phyloP scores from a whole-genome alignment of 2,888 invertebrate species.

The Lasioglossum figueresi region DNA sequence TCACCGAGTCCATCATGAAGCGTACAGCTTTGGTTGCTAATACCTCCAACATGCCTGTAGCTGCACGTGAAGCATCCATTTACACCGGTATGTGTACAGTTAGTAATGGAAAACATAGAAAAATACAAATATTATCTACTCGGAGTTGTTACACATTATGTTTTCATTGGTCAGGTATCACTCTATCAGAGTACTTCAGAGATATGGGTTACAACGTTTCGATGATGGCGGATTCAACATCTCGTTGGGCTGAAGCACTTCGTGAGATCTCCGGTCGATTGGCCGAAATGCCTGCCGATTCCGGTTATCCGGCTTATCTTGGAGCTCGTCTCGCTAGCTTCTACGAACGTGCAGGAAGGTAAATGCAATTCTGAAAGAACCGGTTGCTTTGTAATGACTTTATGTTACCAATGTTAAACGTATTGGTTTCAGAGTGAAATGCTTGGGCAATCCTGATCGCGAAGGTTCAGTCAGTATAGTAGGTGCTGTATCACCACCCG shows the following conservation, averaged over 20 bases:
- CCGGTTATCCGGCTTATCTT: conserved; percentile 99
- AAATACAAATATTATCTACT: not conserved
- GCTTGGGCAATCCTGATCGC: conserved; percentile 98
- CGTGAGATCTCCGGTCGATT: conserved; percentile 99
- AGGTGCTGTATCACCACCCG: conserved; percentile 99
- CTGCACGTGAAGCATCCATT: conserved; percentile 99
- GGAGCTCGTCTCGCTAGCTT: conserved; percentile 99
- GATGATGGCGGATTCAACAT: conserved; percentile 99
- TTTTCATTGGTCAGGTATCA: conserved; percentile 89
- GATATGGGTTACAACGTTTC: conserved; percentile 99
- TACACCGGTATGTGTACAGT: conserved; percentile 90
- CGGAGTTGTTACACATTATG: not conserved
- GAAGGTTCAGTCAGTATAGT: conserved; percentile 99
- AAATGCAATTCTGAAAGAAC: conserved; percentile 3
- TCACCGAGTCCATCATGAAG: conserved; percentile 99
- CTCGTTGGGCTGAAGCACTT: conserved; percentile 99
- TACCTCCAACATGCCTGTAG: conserved; percentile 99
- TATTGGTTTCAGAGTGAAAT: conserved; percentile 89
- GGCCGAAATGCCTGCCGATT: conserved; percentile 99
- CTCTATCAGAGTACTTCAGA: conserved; percentile 99
- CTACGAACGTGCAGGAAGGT: conserved; percentile 98
- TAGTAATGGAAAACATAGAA: not conserved
- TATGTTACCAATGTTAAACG: conserved; percentile 5
- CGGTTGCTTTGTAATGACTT: not conserved
- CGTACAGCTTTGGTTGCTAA: conserved; percentile 99